Base-by-base conservation (phyloP, 2,797 vertebrate genomes). In the Micropoecilia bifurca region DNA sequence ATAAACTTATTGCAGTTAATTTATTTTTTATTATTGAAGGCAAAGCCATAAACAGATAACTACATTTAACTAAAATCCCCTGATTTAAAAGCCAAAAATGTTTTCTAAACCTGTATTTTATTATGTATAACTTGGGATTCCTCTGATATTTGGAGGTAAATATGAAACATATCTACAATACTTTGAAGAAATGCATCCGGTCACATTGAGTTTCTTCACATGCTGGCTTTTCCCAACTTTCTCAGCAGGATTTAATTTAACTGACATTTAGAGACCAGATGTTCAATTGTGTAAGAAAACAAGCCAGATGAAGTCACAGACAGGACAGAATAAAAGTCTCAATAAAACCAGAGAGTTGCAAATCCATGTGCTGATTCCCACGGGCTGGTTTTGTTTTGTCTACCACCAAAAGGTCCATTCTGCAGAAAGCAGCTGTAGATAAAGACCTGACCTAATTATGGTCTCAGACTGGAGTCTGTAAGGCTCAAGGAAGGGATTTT, bases 321-420 rank as follows among this genome's bases (percentile, higher is more conserved):
- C 6, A 1, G 8, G 33, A 41, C 1, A n/a, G 66, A 69, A 69
- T 12, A 6, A 73, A 73, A 73, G 46, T 33, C 30, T 50, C 4
- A 28, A 69, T 69, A 25, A 72, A 45, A 28, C n/a, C 45, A 71
- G 78, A 46, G 76, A 20, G 73, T 50, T 50, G 4, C n/a, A 50
- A 61, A 16, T 71, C 16, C 28, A 7, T 48, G 28, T 12, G 33
- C 39, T 1, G 46, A 45, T 81, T 83, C 53, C 75, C 76, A 73
- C 3, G 36, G 68, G 53, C 0, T 39, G 45, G 30, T 75, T 82
- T 78, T 80, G 83, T 88, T 91, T 87, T 1, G 77, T 87, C 78
- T 80, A 0, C 73, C 77, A 75, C 9, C 2, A 20, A 57, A 28
- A 8, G 3, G 30, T 79, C 81, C 48, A 28, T 78, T 69, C 68